phyloP scores from a whole-genome alignment of 2,888 invertebrate species.

The Hirudinaria manillensis region DNA sequence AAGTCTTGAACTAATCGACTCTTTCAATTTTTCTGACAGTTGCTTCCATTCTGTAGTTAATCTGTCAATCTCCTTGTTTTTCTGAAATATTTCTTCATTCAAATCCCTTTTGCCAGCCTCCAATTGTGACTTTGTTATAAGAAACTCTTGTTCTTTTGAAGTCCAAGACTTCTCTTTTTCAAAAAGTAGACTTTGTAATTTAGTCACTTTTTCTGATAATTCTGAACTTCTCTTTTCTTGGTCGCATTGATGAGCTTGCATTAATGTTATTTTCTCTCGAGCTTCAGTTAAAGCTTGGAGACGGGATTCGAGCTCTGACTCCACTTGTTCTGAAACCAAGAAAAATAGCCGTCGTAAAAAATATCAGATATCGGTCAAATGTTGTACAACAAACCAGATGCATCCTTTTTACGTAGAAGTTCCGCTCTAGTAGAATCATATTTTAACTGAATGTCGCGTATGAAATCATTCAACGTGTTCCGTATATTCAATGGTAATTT shows the following conservation, averaged over 20 bases:
- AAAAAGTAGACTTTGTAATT: constrained; percentile 10
- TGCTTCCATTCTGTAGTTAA: constrained; percentile 61
- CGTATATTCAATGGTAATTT: constrained; percentile 11
- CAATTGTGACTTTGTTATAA: constrained; percentile 23
- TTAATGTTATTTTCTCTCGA: neutral
- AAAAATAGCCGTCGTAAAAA: neutral
- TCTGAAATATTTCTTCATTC: constrained; percentile 45
- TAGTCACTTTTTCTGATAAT: constrained; percentile 9
- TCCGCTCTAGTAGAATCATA: neutral
- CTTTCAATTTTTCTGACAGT: constrained; percentile 68
- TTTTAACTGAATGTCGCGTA: constrained; percentile 22
- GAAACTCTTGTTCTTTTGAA: constrained; percentile 28
- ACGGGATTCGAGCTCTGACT: neutral
- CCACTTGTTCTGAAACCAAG: neutral
- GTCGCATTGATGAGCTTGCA: too few species aligned
- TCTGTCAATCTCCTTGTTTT: constrained; percentile 47
- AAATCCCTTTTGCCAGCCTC: constrained; percentile 47
- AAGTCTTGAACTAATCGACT: constrained; percentile 61
- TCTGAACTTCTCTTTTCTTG: constrained; percentile 2
- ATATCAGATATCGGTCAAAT: neutral
- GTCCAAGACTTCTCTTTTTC: constrained; percentile 30
- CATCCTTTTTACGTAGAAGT: neutral
- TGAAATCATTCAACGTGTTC: constrained; percentile 16
- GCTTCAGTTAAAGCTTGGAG: neutral
- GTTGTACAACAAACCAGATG: neutral